Evolutionary conservation across 1,140 invertebrate genomes (phyloP).

Genomic region (Drosophila teissieri): DNA sequence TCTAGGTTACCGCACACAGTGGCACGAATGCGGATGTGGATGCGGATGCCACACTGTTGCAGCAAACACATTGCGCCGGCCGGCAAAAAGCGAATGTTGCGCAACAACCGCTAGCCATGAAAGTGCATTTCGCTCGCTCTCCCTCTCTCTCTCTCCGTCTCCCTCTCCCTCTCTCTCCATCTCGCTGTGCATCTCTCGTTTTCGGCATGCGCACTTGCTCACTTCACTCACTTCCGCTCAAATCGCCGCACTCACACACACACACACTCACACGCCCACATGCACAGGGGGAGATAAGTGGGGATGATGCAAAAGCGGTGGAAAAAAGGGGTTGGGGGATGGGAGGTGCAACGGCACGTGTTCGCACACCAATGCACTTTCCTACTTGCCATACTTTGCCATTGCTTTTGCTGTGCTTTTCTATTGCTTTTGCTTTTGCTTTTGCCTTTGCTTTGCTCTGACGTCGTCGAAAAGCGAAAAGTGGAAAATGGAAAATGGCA

Average conservation of each 20-base stretch:
- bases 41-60: slow-evolving; percentile 66
- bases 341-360: slow-evolving; percentile 75
- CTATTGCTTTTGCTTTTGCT: not conserved
- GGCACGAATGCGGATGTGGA: slow-evolving; percentile 19
- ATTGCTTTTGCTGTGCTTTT: slow-evolving; percentile 1
- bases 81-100: slow-evolving; percentile 77
- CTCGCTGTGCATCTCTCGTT: slow-evolving; percentile 11
- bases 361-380: slow-evolving; percentile 74
- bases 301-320: slow-evolving; percentile 23
- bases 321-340: slow-evolving; percentile 17
- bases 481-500: slow-evolving; percentile 22
- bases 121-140: slow-evolving; percentile 66
- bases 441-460: slow-evolving; percentile 35
- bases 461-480: slow-evolving; percentile 54
- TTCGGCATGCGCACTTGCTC: slow-evolving; percentile 66
- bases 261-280: not conserved
- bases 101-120: slow-evolving; percentile 66
- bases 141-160: slow-evolving; percentile 13
- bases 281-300: slow-evolving; percentile 5
- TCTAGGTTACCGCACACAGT: slow-evolving; percentile 67
- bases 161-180: slow-evolving; percentile 9
- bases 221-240: slow-evolving; percentile 70
- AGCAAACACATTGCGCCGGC: slow-evolving; percentile 67
- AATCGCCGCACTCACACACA: slow-evolving; percentile 44
- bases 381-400: slow-evolving; percentile 10